Percentiles rank a stretch among this genome's conserved stretches.
Conservation (phyloP, 2,888 invertebrate genomes). For the Lochmaea crataegi region DNA sequence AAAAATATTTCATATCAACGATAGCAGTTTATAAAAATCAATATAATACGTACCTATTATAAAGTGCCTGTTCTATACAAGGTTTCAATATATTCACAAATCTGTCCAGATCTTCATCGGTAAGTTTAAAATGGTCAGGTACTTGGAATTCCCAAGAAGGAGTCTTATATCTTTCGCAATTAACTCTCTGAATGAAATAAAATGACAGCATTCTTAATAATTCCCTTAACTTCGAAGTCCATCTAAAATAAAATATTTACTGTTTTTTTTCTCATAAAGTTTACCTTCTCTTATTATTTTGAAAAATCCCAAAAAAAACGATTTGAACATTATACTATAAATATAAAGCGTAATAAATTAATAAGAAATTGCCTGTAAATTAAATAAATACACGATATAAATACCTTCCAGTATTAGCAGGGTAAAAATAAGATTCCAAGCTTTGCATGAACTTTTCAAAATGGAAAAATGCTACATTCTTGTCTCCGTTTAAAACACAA, state of each 20-base stretch:
- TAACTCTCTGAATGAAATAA: conserved; percentile 71
- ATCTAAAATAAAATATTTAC: conserved; percentile 64
- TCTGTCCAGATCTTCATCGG: conserved; percentile 82
- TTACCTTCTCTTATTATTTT: too few species aligned
- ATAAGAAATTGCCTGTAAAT: not conserved
- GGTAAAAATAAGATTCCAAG: conserved; percentile 88
- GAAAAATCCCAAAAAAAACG: too few species aligned
- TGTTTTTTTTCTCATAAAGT: not conserved
- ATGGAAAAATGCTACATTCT: conserved; percentile 74
- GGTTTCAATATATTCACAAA: conserved; percentile 84
- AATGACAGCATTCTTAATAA: conserved; percentile 76
- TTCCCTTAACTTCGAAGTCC: conserved; percentile 77
- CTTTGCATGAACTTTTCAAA: conserved; percentile 84
- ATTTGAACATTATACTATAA: not conserved
- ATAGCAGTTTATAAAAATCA: too few species aligned
- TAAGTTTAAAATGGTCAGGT: conserved; percentile 77
- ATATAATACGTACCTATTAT: conserved; percentile 61
- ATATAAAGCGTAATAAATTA: too few species aligned
- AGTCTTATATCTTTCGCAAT: conserved; percentile 75
- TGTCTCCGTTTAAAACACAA: conserved; percentile 75
- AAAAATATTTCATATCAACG: too few species aligned
- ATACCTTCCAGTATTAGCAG: conserved; percentile 81
- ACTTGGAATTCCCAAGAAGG: conserved; percentile 76
- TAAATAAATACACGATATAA: too few species aligned
- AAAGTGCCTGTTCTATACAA: conserved; percentile 82